Base-by-base conservation (phyloP, 1,140 invertebrate genomes). In the Drosophila sp. region DNA sequence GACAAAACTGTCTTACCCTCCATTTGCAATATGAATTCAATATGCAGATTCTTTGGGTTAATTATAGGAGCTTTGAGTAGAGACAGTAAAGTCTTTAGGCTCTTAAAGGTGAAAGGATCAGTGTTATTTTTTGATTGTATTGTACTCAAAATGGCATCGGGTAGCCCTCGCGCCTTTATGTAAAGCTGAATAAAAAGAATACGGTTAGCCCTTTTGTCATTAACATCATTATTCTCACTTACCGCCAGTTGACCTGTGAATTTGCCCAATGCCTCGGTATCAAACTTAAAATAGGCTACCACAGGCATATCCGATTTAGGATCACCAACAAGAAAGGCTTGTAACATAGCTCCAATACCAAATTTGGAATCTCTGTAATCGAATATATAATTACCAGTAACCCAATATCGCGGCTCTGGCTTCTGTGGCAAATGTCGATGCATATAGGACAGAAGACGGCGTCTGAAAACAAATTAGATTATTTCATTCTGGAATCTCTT, bases 371-470 rank as follows among this genome's bases (percentile, higher is more conserved):
- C 94, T 71, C 94, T 93, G 80, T 94, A 95, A 76, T 95, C 95
- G 65, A 95, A 92, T 56, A 95, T 87, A 74, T 95, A 95, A 82
- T 95, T 95, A 27, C 95, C 95, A 4, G 95, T 95, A 11, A 94
- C 92, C 91, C 94, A 93, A 58, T 93, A 93, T 41, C 93, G 81
- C 17, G 92, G 89, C 66, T 80, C 91, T 0, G 92, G 80, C 11
- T 93, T 92, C 75, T 91, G 92, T 17, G 91, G 92, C 56, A 95
- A 90, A 73, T 94, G 92, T 38, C 94, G 93, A 41, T 93, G 92
- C 81, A 95, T 93, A 69, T 95, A 94, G n/a, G 93, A 93, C 1
- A 94, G 93, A n/a, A 94, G 90, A 62, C 92, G 92, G n/a, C 93
- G 90, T 81, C 91, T 94, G 93, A 23, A 35, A 92, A 71, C 10